Percentiles rank a stretch among this genome's conserved stretches.
Conservation (phyloP, 2,113 vertebrate species). For the Siniperca chuatsi region DNA sequence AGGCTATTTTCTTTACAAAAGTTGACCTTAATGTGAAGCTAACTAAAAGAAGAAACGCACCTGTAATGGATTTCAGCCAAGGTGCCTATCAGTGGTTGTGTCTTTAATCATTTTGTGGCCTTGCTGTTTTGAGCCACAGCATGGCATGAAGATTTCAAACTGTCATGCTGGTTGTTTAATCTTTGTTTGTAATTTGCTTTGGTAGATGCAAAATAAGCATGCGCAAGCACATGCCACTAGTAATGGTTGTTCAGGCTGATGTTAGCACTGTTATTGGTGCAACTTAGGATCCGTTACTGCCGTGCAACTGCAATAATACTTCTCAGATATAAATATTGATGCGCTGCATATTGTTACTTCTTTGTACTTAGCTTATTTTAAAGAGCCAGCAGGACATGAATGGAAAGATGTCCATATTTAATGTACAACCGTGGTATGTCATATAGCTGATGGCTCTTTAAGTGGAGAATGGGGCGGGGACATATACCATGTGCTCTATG, state of each 20-base stretch:
- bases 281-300: not conserved
- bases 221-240: not conserved
- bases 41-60: not conserved
- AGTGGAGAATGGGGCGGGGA: slow-evolving; percentile 45
- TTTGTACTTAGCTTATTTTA: not conserved
- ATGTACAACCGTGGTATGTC: not conserved
- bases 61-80: not conserved
- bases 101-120: not conserved
- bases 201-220: not conserved
- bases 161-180: slow-evolving; percentile 44
- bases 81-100: not conserved
- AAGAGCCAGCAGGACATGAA: not conserved
- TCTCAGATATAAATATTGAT: slow-evolving; percentile 1
- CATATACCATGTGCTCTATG: slow-evolving; percentile 62
- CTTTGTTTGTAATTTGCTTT: slow-evolving; percentile 41
- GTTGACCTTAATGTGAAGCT: not conserved
- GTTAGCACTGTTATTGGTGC: slow-evolving; percentile 18
- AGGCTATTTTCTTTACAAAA: not conserved
- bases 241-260: slow-evolving; percentile 20
- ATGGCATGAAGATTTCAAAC: not conserved
- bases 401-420: not conserved
- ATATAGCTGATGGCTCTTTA: slow-evolving; percentile 62
- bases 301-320: not conserved
- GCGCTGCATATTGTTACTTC: not conserved
- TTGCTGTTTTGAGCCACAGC: not conserved